Evolutionary conservation across 2,888 invertebrate species (phyloP), one percentile per base, ranked within the genome.

Genomic region (Formica aserva): DNA sequence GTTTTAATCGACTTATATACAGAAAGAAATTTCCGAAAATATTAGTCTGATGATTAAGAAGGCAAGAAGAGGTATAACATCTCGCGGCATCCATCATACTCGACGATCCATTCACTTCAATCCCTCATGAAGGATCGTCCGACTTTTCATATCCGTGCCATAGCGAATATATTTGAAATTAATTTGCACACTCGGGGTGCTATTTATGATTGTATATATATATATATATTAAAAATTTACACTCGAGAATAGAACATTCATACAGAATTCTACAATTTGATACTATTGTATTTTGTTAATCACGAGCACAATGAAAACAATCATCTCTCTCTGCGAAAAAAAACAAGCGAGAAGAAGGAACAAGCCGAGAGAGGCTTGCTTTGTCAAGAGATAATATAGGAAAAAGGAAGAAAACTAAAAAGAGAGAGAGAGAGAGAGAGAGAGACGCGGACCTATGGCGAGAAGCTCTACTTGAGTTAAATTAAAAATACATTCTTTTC

Each of bases 21-120:
- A 52, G n/a, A 69, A 18, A 55, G 52, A 18, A 67, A 55, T 77
- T 67, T 66, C 35, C 52, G 26, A 69, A 8, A 69, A 41, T 38
- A 38, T 55, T 29, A 69, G 5, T 66, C 32, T 77, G 82, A 71
- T 80, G 81, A 87, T 87, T 82, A 83, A 91, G 88, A 91, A 92
- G 82, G 84, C 84, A 89, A 91, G 83, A 89, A 52, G n/a, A 52
- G 52, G 88, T 86, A 80, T 86, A 86, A 86, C 90, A 82, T 88
- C 88, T 89, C 82, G 77, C 82, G 77, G 77, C 84, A 92, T 92
- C 92, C 89, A 91, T 92, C 92, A 92, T 91, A 82, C 74, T 82
- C 77, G 26, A 66, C 84, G 66, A 57, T 72, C 78, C 57, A 55
- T 83, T 77, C 60, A 83, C 29, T 52, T 87, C 81, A 82, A 83